A percentile compares a stretch with the other conserved stretches of the same genome.
Conservation (phyloP, 1,140 invertebrate species). For the Rhynchophorus ferrugineus region DNA sequence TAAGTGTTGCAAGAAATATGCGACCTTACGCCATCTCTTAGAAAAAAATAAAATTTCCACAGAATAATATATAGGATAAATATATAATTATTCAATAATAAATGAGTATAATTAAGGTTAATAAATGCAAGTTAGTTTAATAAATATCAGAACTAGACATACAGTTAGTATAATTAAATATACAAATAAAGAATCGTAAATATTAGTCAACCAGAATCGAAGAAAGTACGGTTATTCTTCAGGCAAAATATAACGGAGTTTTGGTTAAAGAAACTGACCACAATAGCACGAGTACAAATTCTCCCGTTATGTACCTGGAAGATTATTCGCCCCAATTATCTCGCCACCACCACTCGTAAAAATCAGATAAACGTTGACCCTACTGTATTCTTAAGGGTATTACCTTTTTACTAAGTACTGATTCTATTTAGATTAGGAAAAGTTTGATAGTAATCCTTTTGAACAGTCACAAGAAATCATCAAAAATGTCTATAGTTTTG, state of each 20-base stretch:
- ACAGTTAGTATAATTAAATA: too few relatives aligned
- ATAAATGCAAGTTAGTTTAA: too few relatives aligned
- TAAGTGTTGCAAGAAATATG: too few relatives aligned
- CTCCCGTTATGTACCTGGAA: conserved; percentile 10
- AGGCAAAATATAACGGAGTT: background rate
- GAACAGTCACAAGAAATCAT: conserved; percentile 14
- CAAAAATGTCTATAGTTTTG: conserved; percentile 19
- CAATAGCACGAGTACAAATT: conserved; percentile 10
- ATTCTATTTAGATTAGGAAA: conserved; percentile 23
- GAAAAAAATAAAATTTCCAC: too few relatives aligned
- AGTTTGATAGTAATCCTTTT: conserved; percentile 19
- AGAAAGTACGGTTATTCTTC: background rate
- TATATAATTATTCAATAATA: too few relatives aligned
- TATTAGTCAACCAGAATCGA: too few relatives aligned
- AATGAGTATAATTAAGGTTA: too few relatives aligned
- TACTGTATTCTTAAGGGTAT: conserved; percentile 13
- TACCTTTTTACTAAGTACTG: conserved; percentile 7
- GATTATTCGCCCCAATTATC: conserved; percentile 4
- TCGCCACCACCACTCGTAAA: conserved; percentile 8
- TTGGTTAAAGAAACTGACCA: background rate
- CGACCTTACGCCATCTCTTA: too few relatives aligned
- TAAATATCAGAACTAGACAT: too few relatives aligned
- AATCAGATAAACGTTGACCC: conserved; percentile 5
- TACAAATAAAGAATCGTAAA: too few relatives aligned
- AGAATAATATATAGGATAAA: too few relatives aligned